Conservation (phyloP, 2,797 vertebrate species). For the Pitangus sulphuratus region DNA sequence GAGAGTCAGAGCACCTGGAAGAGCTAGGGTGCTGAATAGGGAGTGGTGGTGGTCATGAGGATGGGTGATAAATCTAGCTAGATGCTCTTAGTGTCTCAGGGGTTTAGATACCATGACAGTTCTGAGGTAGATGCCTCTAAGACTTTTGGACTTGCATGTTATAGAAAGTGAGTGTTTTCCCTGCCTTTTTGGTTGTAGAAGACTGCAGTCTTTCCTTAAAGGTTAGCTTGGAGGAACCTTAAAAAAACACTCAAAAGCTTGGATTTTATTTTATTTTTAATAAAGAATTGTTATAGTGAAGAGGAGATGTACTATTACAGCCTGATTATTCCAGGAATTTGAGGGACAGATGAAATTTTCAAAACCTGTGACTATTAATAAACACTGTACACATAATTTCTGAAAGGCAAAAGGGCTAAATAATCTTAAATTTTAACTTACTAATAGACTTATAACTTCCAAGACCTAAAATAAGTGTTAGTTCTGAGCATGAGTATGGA, state of each 20-base stretch:
- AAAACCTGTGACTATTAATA: not conserved
- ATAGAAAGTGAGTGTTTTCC: not conserved
- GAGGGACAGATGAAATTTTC: not conserved
- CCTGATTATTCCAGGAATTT: not conserved
- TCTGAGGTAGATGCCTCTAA: not conserved
- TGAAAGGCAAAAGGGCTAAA: not conserved
- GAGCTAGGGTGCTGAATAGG: not conserved
- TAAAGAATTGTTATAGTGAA: not conserved
- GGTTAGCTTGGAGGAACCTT: not conserved
- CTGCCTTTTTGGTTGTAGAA: not conserved
- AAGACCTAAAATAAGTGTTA: not conserved
- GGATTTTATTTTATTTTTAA: not conserved
- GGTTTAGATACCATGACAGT: not conserved
- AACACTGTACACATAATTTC: not conserved
- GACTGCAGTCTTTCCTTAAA: not conserved
- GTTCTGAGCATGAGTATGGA: not conserved
- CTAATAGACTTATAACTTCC: not conserved
- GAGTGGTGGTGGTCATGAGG: not conserved
- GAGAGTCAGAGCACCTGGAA: not conserved
- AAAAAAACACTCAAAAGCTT: not conserved
- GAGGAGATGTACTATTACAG: not conserved
- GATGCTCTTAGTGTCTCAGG: not conserved
- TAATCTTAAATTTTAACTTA: not conserved
- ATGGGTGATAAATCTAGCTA: not conserved
- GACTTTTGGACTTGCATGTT: not conserved